Evolutionary conservation across 2,113 vertebrate species (phyloP).

Genomic region (Chrysemys picta): DNA sequence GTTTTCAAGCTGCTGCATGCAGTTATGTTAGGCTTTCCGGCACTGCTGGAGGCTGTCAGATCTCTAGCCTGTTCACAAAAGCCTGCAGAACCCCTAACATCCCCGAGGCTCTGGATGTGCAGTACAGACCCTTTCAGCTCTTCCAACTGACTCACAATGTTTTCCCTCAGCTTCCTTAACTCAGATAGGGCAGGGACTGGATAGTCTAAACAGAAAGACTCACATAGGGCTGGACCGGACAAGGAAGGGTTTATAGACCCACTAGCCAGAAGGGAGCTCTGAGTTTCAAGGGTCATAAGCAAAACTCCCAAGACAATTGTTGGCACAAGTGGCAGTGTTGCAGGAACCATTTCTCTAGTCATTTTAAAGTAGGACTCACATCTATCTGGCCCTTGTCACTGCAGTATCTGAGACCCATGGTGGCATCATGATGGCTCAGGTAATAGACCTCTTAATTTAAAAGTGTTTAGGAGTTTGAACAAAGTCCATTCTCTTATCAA

Average conservation of each 20-base stretch:
- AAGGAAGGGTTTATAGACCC: neutral
- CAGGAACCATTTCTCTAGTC: neutral
- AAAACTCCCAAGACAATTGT: neutral
- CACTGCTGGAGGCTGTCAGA: slow-evolving; percentile 29
- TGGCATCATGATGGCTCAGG: neutral
- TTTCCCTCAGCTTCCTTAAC: neutral
- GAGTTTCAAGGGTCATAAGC: neutral
- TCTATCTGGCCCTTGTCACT: neutral
- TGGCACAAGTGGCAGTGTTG: neutral
- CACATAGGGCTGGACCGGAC: neutral
- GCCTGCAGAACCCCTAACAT: neutral
- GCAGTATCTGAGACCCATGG: no score
- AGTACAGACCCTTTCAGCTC: neutral
- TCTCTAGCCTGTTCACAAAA: neutral
- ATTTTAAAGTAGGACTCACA: neutral
- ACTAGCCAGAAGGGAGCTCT: neutral
- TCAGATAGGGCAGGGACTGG: neutral
- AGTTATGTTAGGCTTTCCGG: neutral
- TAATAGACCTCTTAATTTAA: neutral
- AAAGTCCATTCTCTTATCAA: neutral
- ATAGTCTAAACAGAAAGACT: neutral
- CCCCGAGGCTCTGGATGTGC: neutral
- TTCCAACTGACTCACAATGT: neutral
- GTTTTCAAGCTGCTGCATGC: slow-evolving; percentile 16
- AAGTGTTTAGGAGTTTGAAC: neutral